Evolutionary conservation across 2,113 vertebrate genomes (phyloP), one percentile per base, ranked within the genome.

Genomic region (Anarrhichthys ocellatus): DNA sequence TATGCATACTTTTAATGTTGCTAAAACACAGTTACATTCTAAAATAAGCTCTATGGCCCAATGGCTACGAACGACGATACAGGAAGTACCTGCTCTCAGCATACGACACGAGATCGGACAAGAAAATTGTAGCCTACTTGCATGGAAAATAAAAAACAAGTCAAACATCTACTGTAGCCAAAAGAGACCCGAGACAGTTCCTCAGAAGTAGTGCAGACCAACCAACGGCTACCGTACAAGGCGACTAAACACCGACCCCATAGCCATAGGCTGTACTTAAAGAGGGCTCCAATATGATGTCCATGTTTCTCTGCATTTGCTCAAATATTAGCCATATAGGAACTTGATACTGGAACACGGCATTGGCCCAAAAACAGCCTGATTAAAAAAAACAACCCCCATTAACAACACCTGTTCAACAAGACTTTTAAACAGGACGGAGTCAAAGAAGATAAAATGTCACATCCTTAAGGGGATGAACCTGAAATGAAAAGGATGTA

Each of bases 121-220:
- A 70, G 42, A 10, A 69, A 63, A 52, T 68, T 56, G 54, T 10
- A 56, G 22, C 24, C 52, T 11, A 56, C 52, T 54, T 54, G 52
- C n/a, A 56, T 24, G 52, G n/a, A 56, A 56, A 56, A 56, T 52
- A 22, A 22, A 52, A 32, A 73, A 68, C 10, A 73, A 73, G 58
- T 61, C n/a, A 36, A 66, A 61, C 22, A 77, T 42, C 32, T 70
- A 24, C 69, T 63, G 61, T 13, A 52, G 44, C 67, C 40, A 87
- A 71, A 79, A 72, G 29, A 78, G 36, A 66, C 36, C 48, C 48
- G 24, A 73, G 42, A 72, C 59, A 42, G 42, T 80, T 67, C 68
- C 40, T 38, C 38, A 62, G 61, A 52, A 42, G 52, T 6, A 52
- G 17, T 27, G 29, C 6, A 61, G 52, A 71, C 22, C 52, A 75